Base-by-base conservation (phyloP, 2,888 invertebrate genomes). In the Camponotus fellah region DNA sequence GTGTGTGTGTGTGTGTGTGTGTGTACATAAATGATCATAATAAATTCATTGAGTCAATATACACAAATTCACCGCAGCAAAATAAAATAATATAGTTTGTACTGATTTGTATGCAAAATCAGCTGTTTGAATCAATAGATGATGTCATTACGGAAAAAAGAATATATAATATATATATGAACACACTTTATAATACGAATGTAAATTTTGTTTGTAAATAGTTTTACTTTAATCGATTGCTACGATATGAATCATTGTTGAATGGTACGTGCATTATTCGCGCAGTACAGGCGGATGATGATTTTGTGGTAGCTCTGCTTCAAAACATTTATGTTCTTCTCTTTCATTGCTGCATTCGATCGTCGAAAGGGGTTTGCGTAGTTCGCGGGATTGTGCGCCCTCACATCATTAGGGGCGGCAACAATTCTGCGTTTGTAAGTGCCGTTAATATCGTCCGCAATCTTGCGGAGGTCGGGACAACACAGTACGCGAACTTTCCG, bases 391-490 rank as follows among this genome's bases (percentile, higher is more conserved):
- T 53, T 53, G 8, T 53, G 58, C 68, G 34, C 9, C 2, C 32
- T 12, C 5, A 0, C 21, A 58, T 9, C n/a, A 40, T 53, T 12
- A 37, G 26, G 37, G 5, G 69, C 58, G 17, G 43, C 37, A 79
- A 69, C 69, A 69, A 79, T 80, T 46, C 34, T 34, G 46, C 69
- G 34, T 49, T 69, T 60, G 71, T 60, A 46, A 60, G 60, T 58
- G 58, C 21, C 46, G 64, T 60, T 76, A 79, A 82, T 82, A 82
- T 82, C 43, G 77, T 58, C 77, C 82, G 82, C 68, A 82, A 82
- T 82, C 77, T 82, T 76, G 68, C 32, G 10, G 26, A 64, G 46
- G 53, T 79, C 37, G 46, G 49, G 5, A n/a, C 53, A 46, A 58
- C 46, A 58, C 82, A 26, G 43, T 49, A 12, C 26, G 37, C 56